Percentiles rank a stretch among this genome's conserved stretches.
phyloP scores from a whole-genome alignment of 2,888 invertebrate genomes.

The Eupithecia abbreviata region DNA sequence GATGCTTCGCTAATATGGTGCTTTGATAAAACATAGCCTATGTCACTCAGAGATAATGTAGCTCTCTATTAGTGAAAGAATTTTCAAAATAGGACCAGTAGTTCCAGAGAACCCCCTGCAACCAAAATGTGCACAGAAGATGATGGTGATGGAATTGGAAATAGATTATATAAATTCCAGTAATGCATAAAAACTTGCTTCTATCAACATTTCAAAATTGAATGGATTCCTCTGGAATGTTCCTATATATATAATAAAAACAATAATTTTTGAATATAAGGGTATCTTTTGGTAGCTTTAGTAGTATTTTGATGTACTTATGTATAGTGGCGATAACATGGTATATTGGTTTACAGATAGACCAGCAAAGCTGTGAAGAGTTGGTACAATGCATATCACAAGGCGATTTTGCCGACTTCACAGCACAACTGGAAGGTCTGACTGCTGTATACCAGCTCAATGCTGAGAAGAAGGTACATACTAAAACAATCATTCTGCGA shows the following conservation, averaged over 20 bases:
- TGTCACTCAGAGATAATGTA: not conserved
- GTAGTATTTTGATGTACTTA: not conserved
- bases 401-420: slow-evolving; percentile 96
- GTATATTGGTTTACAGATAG: slow-evolving; percentile 66
- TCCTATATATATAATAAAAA: no score
- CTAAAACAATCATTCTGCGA: not conserved
- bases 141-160: no score
- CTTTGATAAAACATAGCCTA: not conserved
- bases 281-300: not conserved
- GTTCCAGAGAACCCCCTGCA: no score
- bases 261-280: no score
- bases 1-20: not conserved
- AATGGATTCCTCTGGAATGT: no score
- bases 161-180: no score
- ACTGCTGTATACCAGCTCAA: slow-evolving; percentile 96
- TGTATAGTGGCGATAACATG: not conserved
- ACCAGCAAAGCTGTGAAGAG: slow-evolving; percentile 94
- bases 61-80: not conserved
- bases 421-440: slow-evolving; percentile 95
- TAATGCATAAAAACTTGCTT: no score
- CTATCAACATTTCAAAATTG: no score
- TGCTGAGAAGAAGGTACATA: slow-evolving; percentile 91
- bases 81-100: not conserved
- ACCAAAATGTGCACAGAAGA: no score
- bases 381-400: slow-evolving; percentile 91